Conservation (phyloP, 2,113 vertebrate species). For the Equus przewalskii region DNA sequence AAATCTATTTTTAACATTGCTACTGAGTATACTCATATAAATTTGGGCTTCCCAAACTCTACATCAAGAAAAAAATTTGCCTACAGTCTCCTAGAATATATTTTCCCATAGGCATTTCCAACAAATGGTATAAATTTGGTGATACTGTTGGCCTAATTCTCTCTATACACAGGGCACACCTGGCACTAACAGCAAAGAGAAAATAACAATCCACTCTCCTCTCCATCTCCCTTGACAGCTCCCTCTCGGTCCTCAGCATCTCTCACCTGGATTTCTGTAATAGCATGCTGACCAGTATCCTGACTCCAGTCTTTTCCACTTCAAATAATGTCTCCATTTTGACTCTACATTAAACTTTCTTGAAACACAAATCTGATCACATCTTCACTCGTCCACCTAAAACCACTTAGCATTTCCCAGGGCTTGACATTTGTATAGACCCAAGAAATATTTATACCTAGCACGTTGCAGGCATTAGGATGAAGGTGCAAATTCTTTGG, state of each 20-base stretch:
- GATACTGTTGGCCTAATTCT: background rate
- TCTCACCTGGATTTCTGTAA: background rate
- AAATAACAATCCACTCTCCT: background rate
- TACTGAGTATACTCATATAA: background rate
- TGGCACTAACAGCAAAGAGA: background rate
- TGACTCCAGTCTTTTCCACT: background rate
- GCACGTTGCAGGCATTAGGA: too few relatives aligned
- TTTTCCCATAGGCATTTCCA: background rate
- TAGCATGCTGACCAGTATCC: background rate
- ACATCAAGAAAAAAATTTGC: background rate
- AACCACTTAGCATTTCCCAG: background rate
- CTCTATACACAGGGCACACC: rapidly evolving
- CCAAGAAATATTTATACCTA: background rate
- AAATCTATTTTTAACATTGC: background rate
- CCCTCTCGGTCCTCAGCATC: background rate
- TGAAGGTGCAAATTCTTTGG: background rate
- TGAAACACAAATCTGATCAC: background rate
- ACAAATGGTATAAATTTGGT: background rate
- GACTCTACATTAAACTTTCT: background rate
- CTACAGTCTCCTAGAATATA: background rate
- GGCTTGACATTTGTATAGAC: background rate
- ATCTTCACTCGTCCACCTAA: background rate
- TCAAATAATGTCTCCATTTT: background rate
- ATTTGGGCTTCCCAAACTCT: background rate
- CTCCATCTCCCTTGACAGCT: background rate